Conservation (phyloP, 2,113 vertebrate genomes). For the Oncorhynchus masou region DNA sequence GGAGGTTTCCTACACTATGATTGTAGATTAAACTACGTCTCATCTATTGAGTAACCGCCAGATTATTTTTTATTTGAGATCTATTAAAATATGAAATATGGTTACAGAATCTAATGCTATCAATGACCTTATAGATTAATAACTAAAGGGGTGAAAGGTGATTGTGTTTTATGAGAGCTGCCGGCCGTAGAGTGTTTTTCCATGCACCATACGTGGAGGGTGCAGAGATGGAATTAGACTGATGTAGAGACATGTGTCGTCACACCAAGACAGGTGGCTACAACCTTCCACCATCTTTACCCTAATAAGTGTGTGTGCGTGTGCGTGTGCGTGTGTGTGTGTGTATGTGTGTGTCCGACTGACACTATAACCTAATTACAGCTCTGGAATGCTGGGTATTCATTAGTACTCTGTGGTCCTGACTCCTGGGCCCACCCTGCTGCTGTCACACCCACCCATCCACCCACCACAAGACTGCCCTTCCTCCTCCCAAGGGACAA, state of each 20-base stretch:
- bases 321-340: background rate
- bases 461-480: background rate
- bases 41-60: background rate
- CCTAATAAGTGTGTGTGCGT: background rate
- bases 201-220: background rate
- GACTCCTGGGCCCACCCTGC: background rate
- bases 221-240: background rate
- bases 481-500: background rate
- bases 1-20: background rate
- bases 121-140: background rate
- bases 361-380: background rate
- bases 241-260: background rate
- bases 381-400: background rate
- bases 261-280: background rate
- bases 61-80: background rate
- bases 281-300: background rate
- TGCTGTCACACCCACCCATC: background rate
- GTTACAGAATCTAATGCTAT: background rate
- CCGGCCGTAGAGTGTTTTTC: background rate
- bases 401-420: background rate
- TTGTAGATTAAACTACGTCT: background rate
- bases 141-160: background rate
- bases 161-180: background rate
- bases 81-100: background rate
- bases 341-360: background rate